Conservation (phyloP, 2,113 vertebrate species). For the Otus sunia region DNA sequence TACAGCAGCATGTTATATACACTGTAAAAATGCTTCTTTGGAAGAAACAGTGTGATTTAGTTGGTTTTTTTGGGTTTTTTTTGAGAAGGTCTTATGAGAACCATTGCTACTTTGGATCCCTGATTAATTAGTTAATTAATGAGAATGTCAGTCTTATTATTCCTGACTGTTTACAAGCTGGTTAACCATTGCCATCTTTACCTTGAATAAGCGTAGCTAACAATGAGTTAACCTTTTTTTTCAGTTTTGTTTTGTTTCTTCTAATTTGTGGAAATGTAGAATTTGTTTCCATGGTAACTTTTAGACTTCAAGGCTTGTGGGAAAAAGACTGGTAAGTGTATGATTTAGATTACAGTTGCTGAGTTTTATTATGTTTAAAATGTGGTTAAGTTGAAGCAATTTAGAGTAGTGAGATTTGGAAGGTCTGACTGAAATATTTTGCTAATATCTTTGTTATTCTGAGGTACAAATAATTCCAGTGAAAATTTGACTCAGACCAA, state of each 20-base stretch:
- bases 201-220: neutral
- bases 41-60: neutral
- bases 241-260: neutral
- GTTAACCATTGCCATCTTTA: neutral
- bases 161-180: neutral
- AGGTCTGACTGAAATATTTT: neutral
- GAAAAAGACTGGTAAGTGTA: conserved; percentile 3
- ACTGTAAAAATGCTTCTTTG: neutral
- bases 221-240: neutral
- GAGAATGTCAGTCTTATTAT: neutral
- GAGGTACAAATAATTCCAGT: neutral
- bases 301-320: neutral
- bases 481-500: neutral
- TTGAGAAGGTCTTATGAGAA: neutral
- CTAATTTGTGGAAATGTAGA: conserved; percentile 21
- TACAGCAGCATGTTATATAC: neutral
- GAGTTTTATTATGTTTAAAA: conserved; percentile 38
- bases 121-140: neutral
- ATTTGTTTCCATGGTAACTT: conserved; percentile 69
- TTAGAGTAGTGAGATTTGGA: neutral
- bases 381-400: neutral
- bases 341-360: conserved; percentile 22
- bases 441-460: neutral
- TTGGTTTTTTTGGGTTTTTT: neutral
- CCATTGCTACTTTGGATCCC: neutral